Base-by-base conservation (phyloP, 92 coral and sea anemone species). In the Zoanthus gigantus region DNA sequence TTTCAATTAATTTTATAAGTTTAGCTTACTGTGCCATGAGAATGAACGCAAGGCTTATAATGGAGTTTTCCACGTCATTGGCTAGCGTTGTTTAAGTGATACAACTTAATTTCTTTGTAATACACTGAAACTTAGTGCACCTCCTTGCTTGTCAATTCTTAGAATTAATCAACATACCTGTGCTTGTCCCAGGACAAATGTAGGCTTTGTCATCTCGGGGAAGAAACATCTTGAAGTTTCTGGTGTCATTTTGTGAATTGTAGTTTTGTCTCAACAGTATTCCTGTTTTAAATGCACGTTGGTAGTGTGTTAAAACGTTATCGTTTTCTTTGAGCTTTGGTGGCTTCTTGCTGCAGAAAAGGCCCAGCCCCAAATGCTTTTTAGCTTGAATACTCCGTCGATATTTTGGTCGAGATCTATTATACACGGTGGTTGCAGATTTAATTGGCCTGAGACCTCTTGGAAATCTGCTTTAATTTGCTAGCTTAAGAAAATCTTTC, bases 161-260 rank as follows among this genome's bases (percentile, higher is more conserved):
- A 66, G 72, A 31, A 13, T 30, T 6, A 31, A 10, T 66, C n/a
- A n/a, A 13, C 72, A 13, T 85, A 86, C 89, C 89, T 75, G 89
- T 86, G 54, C 89, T 74, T 48, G 83, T 75, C 31, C 79, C 88
- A 72, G 88, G 88, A 84, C 81, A 84, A 15, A 84, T 84, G 69
- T 84, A 83, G 2, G 88, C 89, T 18, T 85, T 71, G 42, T 72
- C 89, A 47, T 85, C 83, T 56, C 89, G 72, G 45, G 89, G 75
- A 31, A 86, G 23, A 23, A 23, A 23, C 23, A 23, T 23, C 23
- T 23, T 86, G 30, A 86, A 86, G 61, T 75, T 16, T 30, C 72
- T 66, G 72, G 16, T 13, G 4, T 86, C 75, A 4, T 74, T 53
- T 37, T 75, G 83, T 50, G 77, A 60, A 29, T 66, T 7, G 13